Evolutionary conservation across 92 coral and sea anemone species (phyloP).

Genomic region (Umimayanthus chanpuru): DNA sequence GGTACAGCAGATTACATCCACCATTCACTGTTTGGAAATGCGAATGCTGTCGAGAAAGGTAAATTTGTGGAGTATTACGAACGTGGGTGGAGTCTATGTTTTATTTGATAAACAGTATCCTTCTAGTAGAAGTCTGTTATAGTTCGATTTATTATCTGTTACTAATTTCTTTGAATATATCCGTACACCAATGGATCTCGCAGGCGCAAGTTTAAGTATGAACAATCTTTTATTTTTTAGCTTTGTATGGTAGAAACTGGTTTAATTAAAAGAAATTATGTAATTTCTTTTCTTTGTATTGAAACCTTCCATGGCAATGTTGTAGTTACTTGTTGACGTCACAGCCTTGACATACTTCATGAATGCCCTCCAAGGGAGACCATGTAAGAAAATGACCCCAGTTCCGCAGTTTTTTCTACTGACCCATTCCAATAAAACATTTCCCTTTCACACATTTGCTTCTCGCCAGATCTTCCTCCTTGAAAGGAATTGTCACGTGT

Average conservation of each 20-base stretch:
- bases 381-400: no score
- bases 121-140: no score
- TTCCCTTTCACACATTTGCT: constrained; percentile 85
- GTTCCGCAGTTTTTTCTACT: background rate
- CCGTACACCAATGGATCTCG: no score
- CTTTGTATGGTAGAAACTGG: no score
- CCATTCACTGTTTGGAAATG: constrained; percentile 56
- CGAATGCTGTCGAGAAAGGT: constrained; percentile 1
- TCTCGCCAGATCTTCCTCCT: constrained; percentile 68
- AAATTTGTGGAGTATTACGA: background rate
- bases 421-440: constrained; percentile 86
- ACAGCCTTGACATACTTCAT: no score
- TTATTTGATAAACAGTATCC: background rate
- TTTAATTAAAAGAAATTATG: no score
- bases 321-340: no score
- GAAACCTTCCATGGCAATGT: no score
- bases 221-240: no score
- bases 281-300: no score
- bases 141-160: background rate
- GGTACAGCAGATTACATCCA: constrained; percentile 70
- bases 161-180: background rate
- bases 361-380: no score
- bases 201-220: no score
- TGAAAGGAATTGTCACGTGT: constrained; percentile 67
- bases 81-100: background rate